These are phyloP conservation scores for Coecobrya sp. DNA, from an alignment of 2,888 invertebrate species.

Conservation along the genomic window DNA sequence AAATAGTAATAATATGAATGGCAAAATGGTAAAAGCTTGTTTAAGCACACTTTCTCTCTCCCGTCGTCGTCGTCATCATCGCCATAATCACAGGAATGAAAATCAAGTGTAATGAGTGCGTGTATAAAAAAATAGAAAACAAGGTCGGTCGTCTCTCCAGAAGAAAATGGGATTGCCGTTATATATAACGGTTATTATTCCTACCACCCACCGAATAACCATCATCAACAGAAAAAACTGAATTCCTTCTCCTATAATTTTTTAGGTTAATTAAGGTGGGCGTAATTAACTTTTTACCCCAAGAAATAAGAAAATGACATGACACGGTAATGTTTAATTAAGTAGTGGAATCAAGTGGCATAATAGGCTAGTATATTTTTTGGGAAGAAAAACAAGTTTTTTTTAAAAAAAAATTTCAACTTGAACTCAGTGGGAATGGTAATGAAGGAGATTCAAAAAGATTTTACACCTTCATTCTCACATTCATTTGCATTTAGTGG, in stretches of 20 bases:
- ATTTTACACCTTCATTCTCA: neutral
- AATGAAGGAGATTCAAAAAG: neutral
- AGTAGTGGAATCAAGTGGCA: neutral
- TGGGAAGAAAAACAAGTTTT: neutral
- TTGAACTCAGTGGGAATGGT: neutral
- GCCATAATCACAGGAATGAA: too few relatives aligned
- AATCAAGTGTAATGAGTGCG: constrained; percentile 38
- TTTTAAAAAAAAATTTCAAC: neutral
- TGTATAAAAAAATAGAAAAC: neutral
- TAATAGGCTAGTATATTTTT: neutral
- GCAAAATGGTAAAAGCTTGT: neutral
- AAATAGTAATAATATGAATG: neutral
- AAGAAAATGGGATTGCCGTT: neutral
- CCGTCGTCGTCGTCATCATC: constrained; percentile 30
- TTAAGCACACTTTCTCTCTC: neutral
- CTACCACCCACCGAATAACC: neutral
- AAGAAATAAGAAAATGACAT: too few relatives aligned
- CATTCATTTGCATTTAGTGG: constrained; percentile 8
- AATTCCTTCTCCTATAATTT: too few relatives aligned
- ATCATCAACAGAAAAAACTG: neutral
- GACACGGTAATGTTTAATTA: constrained; percentile 2
- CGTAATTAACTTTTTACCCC: neutral
- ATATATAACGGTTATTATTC: neutral
- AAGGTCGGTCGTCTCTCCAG: neutral
- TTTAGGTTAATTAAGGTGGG: neutral